A percentile compares a stretch with the other conserved stretches of the same genome.
Evolutionary conservation across 2,797 vertebrate species (phyloP).

Genomic region (Trachurus trachurus): DNA sequence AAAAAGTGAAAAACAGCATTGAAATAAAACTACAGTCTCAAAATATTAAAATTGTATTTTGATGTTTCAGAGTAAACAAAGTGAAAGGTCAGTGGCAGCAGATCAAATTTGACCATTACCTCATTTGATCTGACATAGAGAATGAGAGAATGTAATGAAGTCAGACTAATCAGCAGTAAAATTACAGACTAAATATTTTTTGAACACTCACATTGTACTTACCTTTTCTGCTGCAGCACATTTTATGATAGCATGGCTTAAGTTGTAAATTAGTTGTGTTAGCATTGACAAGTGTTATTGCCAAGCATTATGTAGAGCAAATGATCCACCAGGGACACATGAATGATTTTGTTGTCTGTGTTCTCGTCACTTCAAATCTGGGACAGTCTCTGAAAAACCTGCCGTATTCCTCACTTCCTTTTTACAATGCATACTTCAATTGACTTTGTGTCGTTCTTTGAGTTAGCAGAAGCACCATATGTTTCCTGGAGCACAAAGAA

Average conservation of each 20-base stretch:
- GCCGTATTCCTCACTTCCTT: conserved; percentile 49
- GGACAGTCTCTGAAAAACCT: conserved; percentile 65
- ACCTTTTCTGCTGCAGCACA: neutral
- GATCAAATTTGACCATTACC: too few relatives aligned
- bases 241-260: conserved; percentile 17
- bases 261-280: conserved; percentile 26
- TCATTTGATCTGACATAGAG: too few relatives aligned
- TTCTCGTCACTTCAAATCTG: conserved; percentile 67
- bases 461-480: conserved; percentile 74
- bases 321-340: conserved; percentile 53
- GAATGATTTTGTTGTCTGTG: conserved; percentile 54
- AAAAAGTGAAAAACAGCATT: too few relatives aligned
- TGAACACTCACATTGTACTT: neutral
- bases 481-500: conserved; percentile 73
- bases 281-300: conserved; percentile 51
- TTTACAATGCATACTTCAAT: conserved; percentile 47
- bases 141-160: too few relatives aligned
- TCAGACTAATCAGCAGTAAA: neutral
- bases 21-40: too few relatives aligned
- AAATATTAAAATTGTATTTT: too few relatives aligned
- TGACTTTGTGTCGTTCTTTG: conserved; percentile 58
- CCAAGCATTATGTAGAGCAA: conserved; percentile 66
- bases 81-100: too few relatives aligned
- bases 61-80: too few relatives aligned
- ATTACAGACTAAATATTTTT: neutral